phyloP scores from a whole-genome alignment of 2,113 vertebrate genomes.

The Recurvirostra avosetta region DNA sequence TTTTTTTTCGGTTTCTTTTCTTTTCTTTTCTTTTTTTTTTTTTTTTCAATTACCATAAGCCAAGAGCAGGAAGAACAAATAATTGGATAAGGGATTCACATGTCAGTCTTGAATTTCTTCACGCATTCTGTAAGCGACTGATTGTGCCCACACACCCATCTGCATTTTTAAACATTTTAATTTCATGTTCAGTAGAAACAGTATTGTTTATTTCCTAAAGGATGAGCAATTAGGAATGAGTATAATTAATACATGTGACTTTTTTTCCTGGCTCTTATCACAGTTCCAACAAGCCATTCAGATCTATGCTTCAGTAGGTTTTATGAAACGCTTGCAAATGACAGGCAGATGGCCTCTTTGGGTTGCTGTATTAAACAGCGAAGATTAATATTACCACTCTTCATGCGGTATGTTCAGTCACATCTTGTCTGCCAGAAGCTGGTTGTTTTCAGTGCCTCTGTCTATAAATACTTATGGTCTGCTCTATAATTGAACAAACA shows the following conservation, averaged over 20 bases:
- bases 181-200: constrained; percentile 18
- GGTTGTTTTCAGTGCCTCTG: background rate
- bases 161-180: constrained; percentile 28
- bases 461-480: constrained; percentile 41
- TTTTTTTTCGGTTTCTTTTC: background rate
- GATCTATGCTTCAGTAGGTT: constrained; percentile 30
- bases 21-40: background rate
- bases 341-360: constrained; percentile 54
- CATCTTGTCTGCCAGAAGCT: constrained; percentile 36
- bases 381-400: constrained; percentile 30
- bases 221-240: constrained; percentile 11
- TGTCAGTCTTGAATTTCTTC: background rate
- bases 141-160: constrained; percentile 23
- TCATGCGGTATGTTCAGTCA: background rate
- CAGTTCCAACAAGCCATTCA: background rate
- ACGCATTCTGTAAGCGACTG: background rate
- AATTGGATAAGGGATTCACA: background rate
- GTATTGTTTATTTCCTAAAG: constrained; percentile 48
- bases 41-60: background rate
- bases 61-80: background rate
- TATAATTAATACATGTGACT: background rate
- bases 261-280: background rate
- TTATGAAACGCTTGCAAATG: constrained; percentile 39
- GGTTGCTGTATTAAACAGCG: constrained; percentile 3
- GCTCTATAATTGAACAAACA: background rate